These are phyloP conservation scores for Hippasteria phrygiana DNA, from an alignment of 53 echinoderm and acorn worm species.

Conservation along the genomic window DNA sequence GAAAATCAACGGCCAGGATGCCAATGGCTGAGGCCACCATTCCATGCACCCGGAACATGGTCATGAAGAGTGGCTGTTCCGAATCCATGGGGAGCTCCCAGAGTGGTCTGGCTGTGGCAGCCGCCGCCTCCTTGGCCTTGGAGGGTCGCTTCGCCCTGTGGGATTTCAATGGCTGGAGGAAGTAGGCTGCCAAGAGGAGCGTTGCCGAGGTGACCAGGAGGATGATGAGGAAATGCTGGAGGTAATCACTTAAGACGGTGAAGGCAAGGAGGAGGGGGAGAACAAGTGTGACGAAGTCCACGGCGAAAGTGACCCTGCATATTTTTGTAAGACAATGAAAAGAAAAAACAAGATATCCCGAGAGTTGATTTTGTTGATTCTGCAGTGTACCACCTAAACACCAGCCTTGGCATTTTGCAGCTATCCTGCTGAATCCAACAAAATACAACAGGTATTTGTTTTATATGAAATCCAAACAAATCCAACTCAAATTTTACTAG, in stretches of 20 bases:
- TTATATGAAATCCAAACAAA: no score
- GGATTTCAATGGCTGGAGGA: constrained; percentile 24
- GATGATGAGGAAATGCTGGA: constrained; percentile 52
- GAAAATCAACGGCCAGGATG: constrained; percentile 96
- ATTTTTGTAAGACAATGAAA: neutral
- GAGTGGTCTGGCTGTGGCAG: constrained; percentile 17
- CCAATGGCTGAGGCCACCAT: constrained; percentile 82
- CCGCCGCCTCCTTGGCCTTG: constrained; percentile 10
- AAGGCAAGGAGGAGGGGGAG: constrained; percentile 72
- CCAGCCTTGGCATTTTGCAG: no score
- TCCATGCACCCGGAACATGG: constrained; percentile 76
- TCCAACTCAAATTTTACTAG: no score
- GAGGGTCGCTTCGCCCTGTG: constrained; percentile 19
- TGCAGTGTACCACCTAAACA: no score
- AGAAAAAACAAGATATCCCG: neutral
- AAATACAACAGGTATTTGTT: no score
- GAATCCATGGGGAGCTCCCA: constrained; percentile 44
- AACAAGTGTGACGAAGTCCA: constrained; percentile 79
- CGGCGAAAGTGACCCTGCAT: constrained; percentile 56
- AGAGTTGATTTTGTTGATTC: no score
- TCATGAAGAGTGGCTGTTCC: constrained; percentile 72
- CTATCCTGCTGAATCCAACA: no score
- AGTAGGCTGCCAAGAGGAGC: constrained; percentile 41
- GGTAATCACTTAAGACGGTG: constrained; percentile 74
- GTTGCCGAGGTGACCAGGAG: constrained; percentile 65